Base-by-base conservation (phyloP, 1,140 invertebrate species). In the Hirudo medicinalis region DNA sequence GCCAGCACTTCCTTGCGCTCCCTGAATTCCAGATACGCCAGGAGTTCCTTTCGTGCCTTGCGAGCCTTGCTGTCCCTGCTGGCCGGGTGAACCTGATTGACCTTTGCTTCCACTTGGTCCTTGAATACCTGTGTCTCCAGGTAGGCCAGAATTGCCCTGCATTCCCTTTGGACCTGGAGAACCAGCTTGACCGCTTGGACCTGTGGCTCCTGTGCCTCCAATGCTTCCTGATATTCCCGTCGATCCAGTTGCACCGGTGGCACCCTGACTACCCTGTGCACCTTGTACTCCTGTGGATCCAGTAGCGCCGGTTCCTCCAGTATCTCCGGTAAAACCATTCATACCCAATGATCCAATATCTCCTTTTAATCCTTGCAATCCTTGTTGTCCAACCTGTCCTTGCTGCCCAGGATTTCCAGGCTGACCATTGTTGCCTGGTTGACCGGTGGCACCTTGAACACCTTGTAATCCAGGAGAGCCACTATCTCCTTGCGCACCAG, bases 1-100 rank as follows among this genome's bases (percentile, higher is more conserved):
- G 17, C 67, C 67, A 70, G 25, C 13, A 22, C 32, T 70, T 54
- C 69, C 69, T 27, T n/a, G 69, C 43, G 25, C 17, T 55, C 69
- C 69, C 20, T 53, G 43, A 53, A 27, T 27, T 60, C 70, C 70
- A 27, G 55, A 29, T 29, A 54, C 19, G 19, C 70, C 70, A 32
- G 57, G n/a, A 43, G 53, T 11, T 71, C 70, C 70, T 60, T 71
- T 71, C 15, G 55, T 20, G 43, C 69, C 69, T 25, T 40, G 36
- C 15, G 29, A 53, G 25, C 69, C 69, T 25, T 27, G 43, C 8
- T 40, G 43, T 25, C 69, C 69, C 40, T 29, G 29, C n/a, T 40
- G 69, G 8, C 69, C 69, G 43, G 40, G 32, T 53, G 69, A 49
- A 49, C 43, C 43, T 17, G 43, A 49, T 17, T 49, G 69, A n/a